Evolutionary conservation across 1,140 invertebrate genomes (phyloP).

Genomic region (Pachyrhynchus sulphureomaculatus): DNA sequence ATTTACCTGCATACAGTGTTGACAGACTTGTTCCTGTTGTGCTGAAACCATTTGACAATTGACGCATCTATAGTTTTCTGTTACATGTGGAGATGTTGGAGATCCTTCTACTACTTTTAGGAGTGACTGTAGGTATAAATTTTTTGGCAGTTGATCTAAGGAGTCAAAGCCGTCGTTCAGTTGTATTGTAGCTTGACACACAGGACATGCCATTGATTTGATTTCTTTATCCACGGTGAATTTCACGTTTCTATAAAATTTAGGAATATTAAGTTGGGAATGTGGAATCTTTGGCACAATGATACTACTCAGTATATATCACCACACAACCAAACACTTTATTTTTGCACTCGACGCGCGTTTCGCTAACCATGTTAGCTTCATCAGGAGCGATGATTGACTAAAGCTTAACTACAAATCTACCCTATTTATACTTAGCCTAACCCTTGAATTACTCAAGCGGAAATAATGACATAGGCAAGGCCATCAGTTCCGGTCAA

Average conservation of each 20-base stretch:
- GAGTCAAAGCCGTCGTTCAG: slow-evolving; percentile 48
- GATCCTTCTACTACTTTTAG: slow-evolving; percentile 50
- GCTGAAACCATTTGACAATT: slow-evolving; percentile 56
- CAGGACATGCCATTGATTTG: slow-evolving; percentile 38
- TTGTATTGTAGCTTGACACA: slow-evolving; percentile 45
- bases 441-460: too few relatives aligned
- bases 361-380: too few relatives aligned
- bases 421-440: too few relatives aligned
- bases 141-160: slow-evolving; percentile 58
- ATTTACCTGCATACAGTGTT: slow-evolving; percentile 60
- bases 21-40: slow-evolving; percentile 52
- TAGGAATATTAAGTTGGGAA: too few relatives aligned
- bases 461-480: too few relatives aligned
- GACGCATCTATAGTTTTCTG: slow-evolving; percentile 38
- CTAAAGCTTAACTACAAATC: too few relatives aligned
- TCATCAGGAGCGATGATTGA: too few relatives aligned
- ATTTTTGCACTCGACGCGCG: too few relatives aligned
- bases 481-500: too few relatives aligned
- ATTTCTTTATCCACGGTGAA: slow-evolving; percentile 12
- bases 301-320: too few relatives aligned
- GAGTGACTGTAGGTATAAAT: slow-evolving; percentile 60
- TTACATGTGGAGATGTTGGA: slow-evolving; percentile 23
- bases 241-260: neutral
- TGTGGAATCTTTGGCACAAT: too few relatives aligned
- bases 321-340: too few relatives aligned